phyloP scores from a whole-genome alignment of 1,140 invertebrate genomes.

The Steinernema feltiae region DNA sequence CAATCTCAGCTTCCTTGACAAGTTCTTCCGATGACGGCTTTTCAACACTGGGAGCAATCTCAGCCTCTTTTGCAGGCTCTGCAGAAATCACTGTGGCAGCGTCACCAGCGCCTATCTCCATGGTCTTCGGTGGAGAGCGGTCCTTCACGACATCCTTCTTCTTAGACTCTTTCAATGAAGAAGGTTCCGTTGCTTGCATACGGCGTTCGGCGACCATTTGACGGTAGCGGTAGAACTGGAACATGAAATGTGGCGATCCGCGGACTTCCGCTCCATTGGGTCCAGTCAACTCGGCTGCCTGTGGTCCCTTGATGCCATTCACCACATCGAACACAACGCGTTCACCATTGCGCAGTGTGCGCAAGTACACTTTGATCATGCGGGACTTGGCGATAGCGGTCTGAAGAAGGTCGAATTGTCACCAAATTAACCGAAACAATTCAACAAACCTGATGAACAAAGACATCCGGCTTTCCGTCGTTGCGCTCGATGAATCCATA shows the following conservation, averaged over 20 bases:
- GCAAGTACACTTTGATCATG: constrained; percentile 20
- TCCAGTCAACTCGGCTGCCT: constrained; percentile 29
- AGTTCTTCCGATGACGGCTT: no score
- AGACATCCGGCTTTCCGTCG: constrained; percentile 19
- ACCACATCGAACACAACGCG: constrained; percentile 30
- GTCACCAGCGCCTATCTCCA: no score
- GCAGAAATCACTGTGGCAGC: no score
- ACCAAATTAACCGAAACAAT: not conserved
- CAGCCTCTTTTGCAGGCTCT: no score
- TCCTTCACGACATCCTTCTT: no score
- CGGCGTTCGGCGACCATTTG: constrained; percentile 7
- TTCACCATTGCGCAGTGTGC: constrained; percentile 26
- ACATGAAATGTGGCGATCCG: constrained; percentile 14
- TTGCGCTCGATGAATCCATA: constrained; percentile 24
- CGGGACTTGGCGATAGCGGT: constrained; percentile 22
- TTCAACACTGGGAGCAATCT: no score
- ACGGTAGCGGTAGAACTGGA: constrained; percentile 6
- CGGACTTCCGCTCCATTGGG: constrained; percentile 23
- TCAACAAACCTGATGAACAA: constrained; percentile 18
- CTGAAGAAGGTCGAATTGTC: not conserved
- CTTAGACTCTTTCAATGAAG: no score
- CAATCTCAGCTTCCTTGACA: no score
- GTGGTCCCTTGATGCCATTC: constrained; percentile 25
- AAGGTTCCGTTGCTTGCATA: no score
- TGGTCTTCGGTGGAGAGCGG: no score